A percentile compares a stretch with the other conserved stretches of the same genome.
Evolutionary conservation across 2,888 invertebrate species (phyloP).

Genomic region (Anodontia alba): DNA sequence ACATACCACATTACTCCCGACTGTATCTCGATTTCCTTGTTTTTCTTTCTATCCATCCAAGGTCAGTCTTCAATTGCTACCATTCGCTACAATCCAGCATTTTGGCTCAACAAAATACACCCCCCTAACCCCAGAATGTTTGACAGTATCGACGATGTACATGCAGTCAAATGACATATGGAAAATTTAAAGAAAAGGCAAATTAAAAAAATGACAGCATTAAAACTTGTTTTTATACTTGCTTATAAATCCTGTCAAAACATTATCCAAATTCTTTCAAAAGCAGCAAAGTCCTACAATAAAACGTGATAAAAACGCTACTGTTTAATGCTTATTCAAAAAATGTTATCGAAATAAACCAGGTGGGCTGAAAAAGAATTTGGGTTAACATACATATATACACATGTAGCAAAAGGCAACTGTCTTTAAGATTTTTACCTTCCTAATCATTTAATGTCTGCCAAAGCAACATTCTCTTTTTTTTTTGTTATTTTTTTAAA

Average conservation of each 20-base stretch:
- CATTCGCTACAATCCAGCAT: slow-evolving; percentile 15
- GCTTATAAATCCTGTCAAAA: slow-evolving; percentile 16
- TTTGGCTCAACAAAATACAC: not conserved
- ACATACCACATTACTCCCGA: slow-evolving; percentile 7
- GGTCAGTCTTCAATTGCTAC: slow-evolving; percentile 17
- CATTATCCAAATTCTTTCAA: slow-evolving; percentile 12
- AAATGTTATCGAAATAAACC: not conserved
- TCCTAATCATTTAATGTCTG: no score
- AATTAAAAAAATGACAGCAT: not conserved
- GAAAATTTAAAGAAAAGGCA: not conserved
- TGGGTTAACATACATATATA: not conserved
- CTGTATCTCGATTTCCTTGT: not conserved
- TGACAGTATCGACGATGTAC: not conserved
- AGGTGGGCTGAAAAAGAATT: not conserved
- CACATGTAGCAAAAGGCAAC: not conserved
- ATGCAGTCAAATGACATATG: not conserved
- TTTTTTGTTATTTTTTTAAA: no score
- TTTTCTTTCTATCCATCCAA: slow-evolving; percentile 1
- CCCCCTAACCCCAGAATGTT: not conserved
- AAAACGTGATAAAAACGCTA: not conserved
- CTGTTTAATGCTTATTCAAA: not conserved
- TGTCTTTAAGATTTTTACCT: no score
- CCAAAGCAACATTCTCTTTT: no score
- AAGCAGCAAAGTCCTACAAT: slow-evolving; percentile 17
- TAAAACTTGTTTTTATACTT: slow-evolving; percentile 7